These are phyloP conservation scores for Cantharis flavilabris DNA, from an alignment of 2,888 invertebrate species.

Conservation along the genomic window DNA sequence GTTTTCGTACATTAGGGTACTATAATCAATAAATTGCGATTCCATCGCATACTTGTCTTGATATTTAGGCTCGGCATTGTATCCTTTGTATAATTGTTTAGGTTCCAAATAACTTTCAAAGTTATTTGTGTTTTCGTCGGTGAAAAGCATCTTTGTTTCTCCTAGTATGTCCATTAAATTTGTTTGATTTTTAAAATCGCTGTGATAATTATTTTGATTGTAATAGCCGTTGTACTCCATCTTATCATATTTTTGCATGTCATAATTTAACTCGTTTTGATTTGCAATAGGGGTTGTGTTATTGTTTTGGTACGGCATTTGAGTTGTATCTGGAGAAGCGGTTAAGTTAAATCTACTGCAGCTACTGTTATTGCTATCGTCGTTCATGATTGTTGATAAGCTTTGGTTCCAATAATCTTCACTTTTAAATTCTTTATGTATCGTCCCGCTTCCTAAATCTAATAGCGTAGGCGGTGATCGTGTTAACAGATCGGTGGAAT, in stretches of 20 bases:
- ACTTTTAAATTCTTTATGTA: slow-evolving; percentile 63
- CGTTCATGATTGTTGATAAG: slow-evolving; percentile 55
- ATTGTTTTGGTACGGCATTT: slow-evolving; percentile 53
- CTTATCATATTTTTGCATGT: slow-evolving; percentile 35
- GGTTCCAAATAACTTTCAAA: slow-evolving; percentile 26
- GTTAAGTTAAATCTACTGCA: slow-evolving; percentile 53
- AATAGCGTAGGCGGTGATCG: slow-evolving; percentile 72
- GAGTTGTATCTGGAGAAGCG: slow-evolving; percentile 60
- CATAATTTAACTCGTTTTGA: slow-evolving; percentile 38
- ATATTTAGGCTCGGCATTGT: slow-evolving; percentile 24
- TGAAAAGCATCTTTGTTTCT: slow-evolving; percentile 39
- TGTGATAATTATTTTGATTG: slow-evolving; percentile 8
- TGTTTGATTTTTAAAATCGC: slow-evolving; percentile 31
- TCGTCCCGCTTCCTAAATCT: slow-evolving; percentile 74
- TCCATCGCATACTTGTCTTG: slow-evolving; percentile 45
- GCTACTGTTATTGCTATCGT: slow-evolving; percentile 55
- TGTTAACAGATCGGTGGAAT: slow-evolving; percentile 53
- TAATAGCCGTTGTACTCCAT: slow-evolving; percentile 32
- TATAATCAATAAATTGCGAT: slow-evolving; percentile 50
- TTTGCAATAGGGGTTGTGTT: slow-evolving; percentile 37
- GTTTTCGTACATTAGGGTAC: slow-evolving; percentile 47
- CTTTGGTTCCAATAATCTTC: slow-evolving; percentile 67
- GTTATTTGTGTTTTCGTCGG: slow-evolving; percentile 35
- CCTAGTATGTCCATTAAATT: slow-evolving; percentile 34
- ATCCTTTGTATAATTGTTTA: slow-evolving; percentile 29